Evolutionary conservation across 2,113 vertebrate genomes (phyloP).

Genomic region (Sylvilagus bachmani): DNA sequence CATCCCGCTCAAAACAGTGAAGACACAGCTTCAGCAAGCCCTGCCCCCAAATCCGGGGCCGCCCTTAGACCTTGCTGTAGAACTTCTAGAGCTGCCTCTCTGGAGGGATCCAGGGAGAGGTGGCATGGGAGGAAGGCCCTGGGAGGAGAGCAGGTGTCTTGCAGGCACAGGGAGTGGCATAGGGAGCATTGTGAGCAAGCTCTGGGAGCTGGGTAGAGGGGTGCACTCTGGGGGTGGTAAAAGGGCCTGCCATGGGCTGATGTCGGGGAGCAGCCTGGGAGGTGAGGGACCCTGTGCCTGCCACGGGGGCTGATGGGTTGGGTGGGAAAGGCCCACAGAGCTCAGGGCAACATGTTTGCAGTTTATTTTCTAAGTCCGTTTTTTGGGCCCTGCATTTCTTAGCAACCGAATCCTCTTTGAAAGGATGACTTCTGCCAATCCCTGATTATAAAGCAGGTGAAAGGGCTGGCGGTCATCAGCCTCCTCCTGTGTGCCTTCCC

Average conservation of each 20-base stretch:
- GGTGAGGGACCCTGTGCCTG: neutral
- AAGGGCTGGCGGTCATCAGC: neutral
- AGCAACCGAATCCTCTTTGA: conserved; percentile 30
- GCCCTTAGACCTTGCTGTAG: neutral
- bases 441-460: conserved; percentile 21
- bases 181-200: too few relatives aligned
- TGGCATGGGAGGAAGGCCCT: neutral
- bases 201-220: too few relatives aligned
- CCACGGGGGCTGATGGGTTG: fast-evolving
- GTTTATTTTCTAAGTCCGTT: neutral
- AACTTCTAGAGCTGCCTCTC: neutral
- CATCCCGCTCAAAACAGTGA: neutral
- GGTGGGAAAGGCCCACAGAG: neutral
- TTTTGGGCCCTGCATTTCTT: neutral
- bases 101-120: neutral
- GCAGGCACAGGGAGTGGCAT: neutral
- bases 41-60: neutral
- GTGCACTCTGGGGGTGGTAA: too few relatives aligned
- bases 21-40: neutral
- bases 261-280: too few relatives aligned
- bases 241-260: too few relatives aligned
- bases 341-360: neutral
- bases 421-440: neutral
- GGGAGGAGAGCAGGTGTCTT: neutral
- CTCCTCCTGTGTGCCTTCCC: neutral